These are phyloP conservation scores for Drosophila nasuta DNA, from an alignment of 1,140 invertebrate species.

Conservation along the genomic window DNA sequence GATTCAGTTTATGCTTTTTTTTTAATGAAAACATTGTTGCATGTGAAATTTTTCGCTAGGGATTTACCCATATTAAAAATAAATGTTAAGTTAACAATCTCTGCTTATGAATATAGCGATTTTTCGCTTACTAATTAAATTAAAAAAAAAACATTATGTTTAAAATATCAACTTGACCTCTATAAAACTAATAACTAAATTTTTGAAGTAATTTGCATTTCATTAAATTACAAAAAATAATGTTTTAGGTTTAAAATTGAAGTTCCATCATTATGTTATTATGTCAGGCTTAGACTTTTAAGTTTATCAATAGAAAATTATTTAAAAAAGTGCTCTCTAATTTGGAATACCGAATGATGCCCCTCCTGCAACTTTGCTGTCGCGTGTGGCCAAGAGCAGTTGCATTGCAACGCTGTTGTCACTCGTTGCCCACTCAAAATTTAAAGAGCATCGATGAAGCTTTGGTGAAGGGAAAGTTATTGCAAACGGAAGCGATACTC, in stretches of 20 bases:
- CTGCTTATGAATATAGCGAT: no score
- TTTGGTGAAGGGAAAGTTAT: slow-evolving; percentile 14
- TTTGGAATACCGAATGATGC: background rate
- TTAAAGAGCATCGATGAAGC: background rate
- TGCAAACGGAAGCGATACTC: slow-evolving; percentile 24
- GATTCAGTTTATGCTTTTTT: no score
- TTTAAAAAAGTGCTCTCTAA: background rate
- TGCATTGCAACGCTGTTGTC: background rate
- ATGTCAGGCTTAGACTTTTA: background rate
- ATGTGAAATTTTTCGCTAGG: no score
- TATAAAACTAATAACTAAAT: no score
- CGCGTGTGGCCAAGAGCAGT: background rate
- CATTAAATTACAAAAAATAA: no score
- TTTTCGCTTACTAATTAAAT: no score
- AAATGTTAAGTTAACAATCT: no score
- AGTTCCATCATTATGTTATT: background rate
- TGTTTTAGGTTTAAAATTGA: background rate
- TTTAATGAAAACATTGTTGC: no score
- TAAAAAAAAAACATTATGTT: no score
- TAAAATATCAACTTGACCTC: no score
- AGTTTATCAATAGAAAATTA: background rate
- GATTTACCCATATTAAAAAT: no score
- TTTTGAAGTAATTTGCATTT: no score
- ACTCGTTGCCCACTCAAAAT: background rate
- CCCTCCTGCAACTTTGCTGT: background rate